Evolutionary conservation across 1,140 invertebrate species (phyloP), one percentile per base, ranked within the genome.

Genomic region (Prorops nasuta): DNA sequence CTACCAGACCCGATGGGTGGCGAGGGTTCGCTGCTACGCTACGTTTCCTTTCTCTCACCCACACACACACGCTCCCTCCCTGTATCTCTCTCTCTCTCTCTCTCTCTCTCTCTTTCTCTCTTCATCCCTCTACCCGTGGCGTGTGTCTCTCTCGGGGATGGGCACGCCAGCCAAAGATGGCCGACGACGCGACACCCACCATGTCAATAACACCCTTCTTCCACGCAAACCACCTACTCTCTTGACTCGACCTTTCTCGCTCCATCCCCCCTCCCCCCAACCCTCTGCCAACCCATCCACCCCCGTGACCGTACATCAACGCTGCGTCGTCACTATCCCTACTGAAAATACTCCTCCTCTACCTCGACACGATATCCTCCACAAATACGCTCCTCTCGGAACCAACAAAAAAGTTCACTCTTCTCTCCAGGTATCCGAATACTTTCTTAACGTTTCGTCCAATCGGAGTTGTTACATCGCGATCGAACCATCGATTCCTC

Each of bases 201-300:
- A 61, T 61, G 58, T 61, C 58, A 61, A 61, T 61, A 61, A 61
- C 58, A 61, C 58, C 58, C 57, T 61, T 61, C 58, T 61, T 61
- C 58, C 45, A 51, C 51, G 58, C 58, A 60, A 56, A 35, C 34
- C 24, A 15, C 15, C 15, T 15, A 6, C 15, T 15, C 9, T 28
- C 10, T 10, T 10, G 10, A 6, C 24, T 28, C 4, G 24, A 6
- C 34, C 34, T 35, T 20, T 44, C 41, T 44, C 41, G 18, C 8
- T 34, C 15, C 24, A 28, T 10, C 24, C 24, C 10, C 24, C 24
- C 24, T 28, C 24, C 24, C 24, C 10, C 24, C 10, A 4, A 10
- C 24, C 10, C 24, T 28, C 24, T 28, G 24, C 24, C 24, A 28
- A 28, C 24, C 4, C 24, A 28, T 10, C 4, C 24, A 10, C 24